Conservation (phyloP, 2,797 vertebrate genomes). For the Euphonia xanthogaster region DNA sequence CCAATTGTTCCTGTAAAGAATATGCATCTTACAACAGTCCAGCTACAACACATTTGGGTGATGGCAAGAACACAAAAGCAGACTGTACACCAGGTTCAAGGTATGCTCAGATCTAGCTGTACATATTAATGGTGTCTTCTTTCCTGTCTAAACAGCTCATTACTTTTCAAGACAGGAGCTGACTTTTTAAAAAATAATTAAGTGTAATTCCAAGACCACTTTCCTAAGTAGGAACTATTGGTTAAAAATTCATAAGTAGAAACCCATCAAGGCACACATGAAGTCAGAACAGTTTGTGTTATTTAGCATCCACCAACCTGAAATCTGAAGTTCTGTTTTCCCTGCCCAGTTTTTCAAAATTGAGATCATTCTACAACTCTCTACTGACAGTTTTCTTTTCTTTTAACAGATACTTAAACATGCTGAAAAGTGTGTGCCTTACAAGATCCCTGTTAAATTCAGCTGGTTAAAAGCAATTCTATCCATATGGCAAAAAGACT, state of each 20-base stretch:
- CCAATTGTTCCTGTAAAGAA: not conserved
- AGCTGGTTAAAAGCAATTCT: not conserved
- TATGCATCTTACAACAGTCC: not conserved
- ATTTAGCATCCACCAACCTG: not conserved
- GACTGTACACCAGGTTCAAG: not conserved
- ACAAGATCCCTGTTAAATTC: not conserved
- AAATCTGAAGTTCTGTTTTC: not conserved
- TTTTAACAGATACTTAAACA: not conserved
- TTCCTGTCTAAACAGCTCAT: not conserved
- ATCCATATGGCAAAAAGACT: not conserved
- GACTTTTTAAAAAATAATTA: not conserved
- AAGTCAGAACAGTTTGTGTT: not conserved
- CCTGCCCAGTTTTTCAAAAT: not conserved
- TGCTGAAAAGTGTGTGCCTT: not conserved
- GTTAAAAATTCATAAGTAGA: not conserved
- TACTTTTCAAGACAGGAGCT: not conserved
- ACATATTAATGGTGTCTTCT: not conserved
- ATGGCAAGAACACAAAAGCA: not conserved
- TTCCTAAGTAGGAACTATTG: not conserved
- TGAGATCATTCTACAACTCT: not conserved
- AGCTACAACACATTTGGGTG: not conserved
- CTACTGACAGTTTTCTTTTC: not conserved
- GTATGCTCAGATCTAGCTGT: not conserved
- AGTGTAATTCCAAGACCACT: not conserved
- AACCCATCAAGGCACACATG: not conserved